phyloP scores from a whole-genome alignment of 2,113 vertebrate genomes.

The Odontophorus gujanensis region DNA sequence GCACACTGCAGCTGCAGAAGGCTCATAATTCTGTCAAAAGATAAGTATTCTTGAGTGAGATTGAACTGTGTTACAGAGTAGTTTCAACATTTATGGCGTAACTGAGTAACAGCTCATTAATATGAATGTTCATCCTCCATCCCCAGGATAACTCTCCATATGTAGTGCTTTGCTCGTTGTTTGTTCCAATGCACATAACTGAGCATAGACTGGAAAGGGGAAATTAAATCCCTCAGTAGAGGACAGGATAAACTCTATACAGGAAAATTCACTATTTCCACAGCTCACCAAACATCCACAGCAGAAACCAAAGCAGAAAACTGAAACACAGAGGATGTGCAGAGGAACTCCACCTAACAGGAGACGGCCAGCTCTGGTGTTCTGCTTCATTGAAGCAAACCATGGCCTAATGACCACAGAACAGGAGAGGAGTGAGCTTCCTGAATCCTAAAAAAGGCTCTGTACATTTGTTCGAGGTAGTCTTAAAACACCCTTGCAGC shows the following conservation, averaged over 20 bases:
- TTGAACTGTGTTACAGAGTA: background rate
- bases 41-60: background rate
- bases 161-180: conserved; percentile 40
- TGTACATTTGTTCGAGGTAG: too few relatives aligned
- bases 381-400: background rate
- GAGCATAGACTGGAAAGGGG: conserved; percentile 39
- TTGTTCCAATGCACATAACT: conserved; percentile 64
- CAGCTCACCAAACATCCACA: conserved; percentile 67
- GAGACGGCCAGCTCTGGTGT: background rate
- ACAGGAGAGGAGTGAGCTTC: background rate
- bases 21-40: background rate
- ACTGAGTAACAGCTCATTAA: conserved; percentile 68
- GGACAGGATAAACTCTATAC: conserved; percentile 57
- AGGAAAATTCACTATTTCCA: conserved; percentile 70
- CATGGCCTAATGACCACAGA: background rate
- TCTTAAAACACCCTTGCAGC: too few relatives aligned
- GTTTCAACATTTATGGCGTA: conserved; percentile 23
- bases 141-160: background rate
- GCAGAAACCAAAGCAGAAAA: conserved; percentile 62
- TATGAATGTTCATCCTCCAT: conserved; percentile 23
- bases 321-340: conserved; percentile 32
- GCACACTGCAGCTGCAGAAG: background rate
- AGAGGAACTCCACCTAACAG: background rate
- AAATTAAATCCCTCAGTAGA: conserved; percentile 65
- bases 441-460: background rate